Evolutionary conservation across 2,113 vertebrate genomes (phyloP), one percentile per base, ranked within the genome.

Genomic region (Microtus pennsylvanicus): DNA sequence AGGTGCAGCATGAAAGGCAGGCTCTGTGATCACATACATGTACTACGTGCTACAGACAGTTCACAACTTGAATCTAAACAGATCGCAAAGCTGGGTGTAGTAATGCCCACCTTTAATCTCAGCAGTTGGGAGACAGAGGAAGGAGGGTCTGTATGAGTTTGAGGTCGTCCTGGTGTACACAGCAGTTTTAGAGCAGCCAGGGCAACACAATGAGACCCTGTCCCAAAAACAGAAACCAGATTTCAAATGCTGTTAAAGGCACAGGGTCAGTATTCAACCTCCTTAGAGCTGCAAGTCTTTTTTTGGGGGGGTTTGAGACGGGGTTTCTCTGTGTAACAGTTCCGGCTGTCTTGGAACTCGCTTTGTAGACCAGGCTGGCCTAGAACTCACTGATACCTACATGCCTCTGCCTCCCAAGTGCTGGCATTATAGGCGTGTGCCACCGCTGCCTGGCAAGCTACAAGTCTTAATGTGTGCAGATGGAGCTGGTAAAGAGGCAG

Each of bases 31-130:
- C 80, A 55, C 38, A 65, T 12, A 19, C 76, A 76, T 77, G 35
- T 55, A 88, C 35, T 67, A 72, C 33, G 74, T 33, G 70, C 42
- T n/a, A 75, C 0, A 50, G 45, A 35, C 13, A 93, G 22, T 21
- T 86, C 33, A 74, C 78, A 89, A 69, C 42, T 5, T 87, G 47
- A 93, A 82, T 89, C 45, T 22, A 96, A 74, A 86, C 35, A 96
- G 50, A 69, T 24, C 7, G 47, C 17, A 87, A 47, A 50, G 63
- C 63, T 47, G 19, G 42, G 38, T 22, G 38, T 13, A 17, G 42
- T 50, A 65, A 50, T 3, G 6, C 58, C 80, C 16, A 26, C 55
- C 55, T 83, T 83, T 63, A 83, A 42, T 17, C 58, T 38, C 38
- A 45, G 55, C 14, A 83, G 58, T 19, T 42, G 58, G 24, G 14